These are phyloP conservation scores for Molanna angustata DNA, from an alignment of 2,888 invertebrate genomes.

Conservation along the genomic window DNA sequence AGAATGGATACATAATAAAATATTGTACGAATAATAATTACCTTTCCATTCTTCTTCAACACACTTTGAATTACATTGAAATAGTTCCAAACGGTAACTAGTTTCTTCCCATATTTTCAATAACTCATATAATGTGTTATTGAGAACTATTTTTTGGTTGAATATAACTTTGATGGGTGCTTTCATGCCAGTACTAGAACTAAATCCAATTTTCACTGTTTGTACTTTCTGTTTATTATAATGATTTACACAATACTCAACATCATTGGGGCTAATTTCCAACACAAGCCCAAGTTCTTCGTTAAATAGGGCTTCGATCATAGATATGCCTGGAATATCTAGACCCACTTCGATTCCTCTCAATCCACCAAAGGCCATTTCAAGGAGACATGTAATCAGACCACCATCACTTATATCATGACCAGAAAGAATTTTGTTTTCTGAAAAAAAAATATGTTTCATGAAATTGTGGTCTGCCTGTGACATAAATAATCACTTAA, in stretches of 20 bases:
- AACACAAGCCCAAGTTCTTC: constrained; percentile 87
- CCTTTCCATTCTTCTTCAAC: constrained; percentile 75
- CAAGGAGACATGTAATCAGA: constrained; percentile 80
- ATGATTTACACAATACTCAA: constrained; percentile 57
- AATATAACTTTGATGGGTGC: constrained; percentile 59
- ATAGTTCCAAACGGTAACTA: constrained; percentile 82
- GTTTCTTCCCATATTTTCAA: constrained; percentile 94
- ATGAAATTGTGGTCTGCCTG: neutral
- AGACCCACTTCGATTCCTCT: constrained; percentile 72
- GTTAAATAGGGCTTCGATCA: constrained; percentile 70
- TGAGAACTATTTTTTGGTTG: constrained; percentile 58
- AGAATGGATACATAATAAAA: neutral
- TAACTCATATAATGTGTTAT: constrained; percentile 62
- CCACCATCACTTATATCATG: constrained; percentile 99
- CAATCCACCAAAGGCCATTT: constrained; percentile 95
- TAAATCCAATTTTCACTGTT: constrained; percentile 66
- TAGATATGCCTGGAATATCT: constrained; percentile 46
- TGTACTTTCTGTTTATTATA: constrained; percentile 62
- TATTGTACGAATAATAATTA: constrained; percentile 31
- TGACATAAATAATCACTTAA: constrained; percentile 1
- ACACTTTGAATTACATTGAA: constrained; percentile 79
- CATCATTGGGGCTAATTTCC: constrained; percentile 61
- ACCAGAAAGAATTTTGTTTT: constrained; percentile 71
- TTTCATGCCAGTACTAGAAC: constrained; percentile 64
- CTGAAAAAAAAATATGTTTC: constrained; percentile 43